A percentile compares a stretch with the other conserved stretches of the same genome.
These are phyloP conservation scores for Lepidocyrtinus sp. DNA, from an alignment of 2,888 invertebrate genomes.

Conservation along the genomic window DNA sequence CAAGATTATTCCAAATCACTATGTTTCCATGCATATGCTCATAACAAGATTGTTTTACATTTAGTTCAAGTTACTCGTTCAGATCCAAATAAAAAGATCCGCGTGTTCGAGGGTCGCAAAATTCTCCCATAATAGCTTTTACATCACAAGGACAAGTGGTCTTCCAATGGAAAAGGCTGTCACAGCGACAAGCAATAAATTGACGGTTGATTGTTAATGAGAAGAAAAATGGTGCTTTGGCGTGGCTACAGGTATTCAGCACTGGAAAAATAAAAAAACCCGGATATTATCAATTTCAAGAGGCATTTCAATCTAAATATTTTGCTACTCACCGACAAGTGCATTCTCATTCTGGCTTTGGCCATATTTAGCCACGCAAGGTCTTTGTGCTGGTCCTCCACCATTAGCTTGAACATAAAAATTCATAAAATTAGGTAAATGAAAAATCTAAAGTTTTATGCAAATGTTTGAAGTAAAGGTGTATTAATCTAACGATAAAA, in stretches of 20 bases:
- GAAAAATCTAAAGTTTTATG: background rate
- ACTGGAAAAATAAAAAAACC: constrained; percentile 20
- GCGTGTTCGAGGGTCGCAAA: constrained; percentile 38
- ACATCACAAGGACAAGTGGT: constrained; percentile 45
- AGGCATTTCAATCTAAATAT: too few relatives aligned
- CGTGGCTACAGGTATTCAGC: constrained; percentile 55
- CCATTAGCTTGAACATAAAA: constrained; percentile 46
- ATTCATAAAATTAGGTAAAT: background rate
- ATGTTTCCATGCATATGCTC: too few relatives aligned
- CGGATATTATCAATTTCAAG: background rate
- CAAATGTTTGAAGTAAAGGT: too few relatives aligned
- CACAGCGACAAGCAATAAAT: constrained; percentile 35
- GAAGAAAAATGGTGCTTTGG: constrained; percentile 54
- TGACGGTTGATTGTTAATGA: constrained; percentile 41
- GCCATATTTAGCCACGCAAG: constrained; percentile 37
- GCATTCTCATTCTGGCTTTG: constrained; percentile 37
- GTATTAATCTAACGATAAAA: constrained; percentile 40
- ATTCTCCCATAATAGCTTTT: constrained; percentile 52
- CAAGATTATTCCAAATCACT: too few relatives aligned
- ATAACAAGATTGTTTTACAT: too few relatives aligned
- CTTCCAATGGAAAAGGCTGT: constrained; percentile 44
- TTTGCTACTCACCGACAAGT: constrained; percentile 45
- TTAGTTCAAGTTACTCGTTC: constrained; percentile 47
- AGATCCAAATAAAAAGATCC: constrained; percentile 58
- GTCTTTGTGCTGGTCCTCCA: constrained; percentile 56